A percentile compares a stretch with the other conserved stretches of the same genome.
Conservation (phyloP, 1,140 invertebrate genomes). For the Drosophila miranda region DNA sequence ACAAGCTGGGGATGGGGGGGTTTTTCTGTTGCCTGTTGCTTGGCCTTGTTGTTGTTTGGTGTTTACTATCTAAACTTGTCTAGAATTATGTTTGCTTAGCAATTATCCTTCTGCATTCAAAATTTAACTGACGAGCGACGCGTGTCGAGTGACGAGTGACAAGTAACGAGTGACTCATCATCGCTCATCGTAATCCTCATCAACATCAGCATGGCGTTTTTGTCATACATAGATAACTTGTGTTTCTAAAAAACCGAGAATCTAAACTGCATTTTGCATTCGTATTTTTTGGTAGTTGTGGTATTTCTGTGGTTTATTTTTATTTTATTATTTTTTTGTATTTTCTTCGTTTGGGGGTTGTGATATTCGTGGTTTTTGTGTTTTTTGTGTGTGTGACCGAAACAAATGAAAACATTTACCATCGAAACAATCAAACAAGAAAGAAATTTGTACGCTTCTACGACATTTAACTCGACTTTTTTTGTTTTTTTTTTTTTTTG, state of each 20-base stretch:
- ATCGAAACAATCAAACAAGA: constrained; percentile 82
- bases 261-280: no score
- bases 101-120: constrained; percentile 16
- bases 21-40: constrained; percentile 10
- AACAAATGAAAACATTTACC: constrained; percentile 81
- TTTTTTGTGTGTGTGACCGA: constrained; percentile 53
- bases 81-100: constrained; percentile 14
- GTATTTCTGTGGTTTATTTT: neutral
- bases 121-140: no score
- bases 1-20: neutral
- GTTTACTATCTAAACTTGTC: neutral
- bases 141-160: no score
- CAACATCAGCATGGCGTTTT: no score
- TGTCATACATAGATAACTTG: no score
- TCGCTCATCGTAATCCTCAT: neutral
- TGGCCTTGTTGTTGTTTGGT: neutral
- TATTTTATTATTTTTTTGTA: constrained; percentile 5
- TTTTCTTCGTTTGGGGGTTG: constrained; percentile 5
- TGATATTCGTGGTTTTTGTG: constrained; percentile 14
- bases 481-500: neutral
- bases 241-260: no score
- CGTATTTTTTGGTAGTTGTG: no score
- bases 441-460: constrained; percentile 78
- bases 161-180: neutral
- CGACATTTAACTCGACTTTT: constrained; percentile 41